A percentile compares a stretch with the other conserved stretches of the same genome.
phyloP scores from a whole-genome alignment of 92 coral and sea anemone genomes.

The Heteractis magnifica region DNA sequence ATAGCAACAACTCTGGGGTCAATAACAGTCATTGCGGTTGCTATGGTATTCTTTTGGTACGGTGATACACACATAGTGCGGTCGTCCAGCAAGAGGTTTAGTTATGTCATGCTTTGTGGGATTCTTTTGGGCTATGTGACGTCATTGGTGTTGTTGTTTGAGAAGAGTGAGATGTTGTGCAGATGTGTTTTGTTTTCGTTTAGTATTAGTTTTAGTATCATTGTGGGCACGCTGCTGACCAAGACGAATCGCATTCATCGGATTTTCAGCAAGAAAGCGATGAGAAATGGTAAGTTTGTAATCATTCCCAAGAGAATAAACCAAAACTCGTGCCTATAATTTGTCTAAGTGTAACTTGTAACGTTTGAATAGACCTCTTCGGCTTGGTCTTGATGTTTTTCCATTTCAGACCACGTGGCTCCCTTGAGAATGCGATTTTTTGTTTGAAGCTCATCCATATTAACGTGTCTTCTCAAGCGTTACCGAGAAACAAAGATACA shows the following conservation, averaged over 20 bases:
- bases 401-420: too few relatives aligned
- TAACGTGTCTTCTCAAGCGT: too few relatives aligned
- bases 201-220: conserved; percentile 70
- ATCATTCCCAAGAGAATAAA: not conserved
- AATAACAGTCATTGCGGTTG: conserved; percentile 47
- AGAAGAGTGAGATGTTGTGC: conserved; percentile 67
- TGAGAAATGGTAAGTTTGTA: conserved; percentile 68
- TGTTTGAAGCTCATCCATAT: too few relatives aligned
- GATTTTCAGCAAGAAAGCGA: conserved; percentile 78
- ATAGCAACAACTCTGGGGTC: conserved; percentile 59
- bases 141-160: conserved; percentile 64
- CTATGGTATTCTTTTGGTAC: conserved; percentile 54
- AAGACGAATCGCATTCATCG: conserved; percentile 86
- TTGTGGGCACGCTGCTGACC: conserved; percentile 77
- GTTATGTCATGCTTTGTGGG: conserved; percentile 76
- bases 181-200: conserved; percentile 57
- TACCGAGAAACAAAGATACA: too few relatives aligned
- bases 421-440: too few relatives aligned
- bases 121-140: conserved; percentile 68
- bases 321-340: not conserved
- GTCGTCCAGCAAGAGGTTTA: conserved; percentile 70
- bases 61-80: conserved; percentile 79
- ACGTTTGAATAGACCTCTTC: too few relatives aligned
- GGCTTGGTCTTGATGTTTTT: too few relatives aligned
- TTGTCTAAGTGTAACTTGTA: too few relatives aligned